Conservation (phyloP, 2,888 invertebrate species). For the Osedax fenrisi region DNA sequence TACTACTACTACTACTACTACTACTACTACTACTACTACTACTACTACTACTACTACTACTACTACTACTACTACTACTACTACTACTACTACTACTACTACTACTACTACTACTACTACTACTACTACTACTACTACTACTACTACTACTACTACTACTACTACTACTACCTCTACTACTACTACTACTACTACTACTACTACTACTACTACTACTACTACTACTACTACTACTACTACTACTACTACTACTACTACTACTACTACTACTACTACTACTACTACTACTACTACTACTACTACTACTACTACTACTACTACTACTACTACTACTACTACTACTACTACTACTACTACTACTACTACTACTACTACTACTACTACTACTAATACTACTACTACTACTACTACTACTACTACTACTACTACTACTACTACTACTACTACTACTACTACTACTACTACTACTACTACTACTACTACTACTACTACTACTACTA, state of each 20-base stretch:
- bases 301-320: neutral
- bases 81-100: neutral
- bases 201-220: neutral
- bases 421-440: neutral
- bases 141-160: neutral
- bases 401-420: neutral
- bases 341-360: neutral
- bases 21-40: constrained; percentile 14
- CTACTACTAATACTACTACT: neutral
- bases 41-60: neutral
- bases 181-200: neutral
- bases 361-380: neutral
- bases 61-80: neutral
- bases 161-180: neutral
- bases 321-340: neutral
- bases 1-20: constrained; percentile 14
- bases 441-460: neutral
- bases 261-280: neutral
- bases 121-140: neutral
- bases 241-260: neutral
- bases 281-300: neutral
- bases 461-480: neutral
- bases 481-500: neutral
- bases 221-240: neutral
- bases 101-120: neutral